A percentile compares a stretch with the other conserved stretches of the same genome.
Conservation (phyloP, 2,797 vertebrate genomes). For the Esox lucius region DNA sequence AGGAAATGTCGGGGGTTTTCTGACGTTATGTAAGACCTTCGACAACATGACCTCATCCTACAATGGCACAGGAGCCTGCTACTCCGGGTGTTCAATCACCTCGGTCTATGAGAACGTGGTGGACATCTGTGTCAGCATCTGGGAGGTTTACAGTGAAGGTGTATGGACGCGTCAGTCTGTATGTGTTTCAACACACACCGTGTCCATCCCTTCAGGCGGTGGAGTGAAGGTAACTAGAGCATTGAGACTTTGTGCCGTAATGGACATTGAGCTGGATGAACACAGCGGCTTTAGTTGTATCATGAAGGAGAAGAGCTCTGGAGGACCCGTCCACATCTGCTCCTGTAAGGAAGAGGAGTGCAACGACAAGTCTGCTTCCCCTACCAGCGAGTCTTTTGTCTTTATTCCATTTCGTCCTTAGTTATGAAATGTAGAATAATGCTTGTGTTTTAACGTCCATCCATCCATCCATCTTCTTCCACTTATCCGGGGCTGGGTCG, state of each 20-base stretch:
- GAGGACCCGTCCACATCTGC: constrained; percentile 81
- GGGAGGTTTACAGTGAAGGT: constrained; percentile 51
- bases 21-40: too few species aligned
- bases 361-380: constrained; percentile 82
- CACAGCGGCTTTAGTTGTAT: constrained; percentile 79
- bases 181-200: background rate
- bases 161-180: constrained; percentile 8
- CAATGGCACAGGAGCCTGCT: constrained; percentile 60
- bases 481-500: too few species aligned
- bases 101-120: constrained; percentile 39
- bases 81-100: constrained; percentile 69
- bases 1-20: too few species aligned
- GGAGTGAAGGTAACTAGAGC: constrained; percentile 77
- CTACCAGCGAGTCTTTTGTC: constrained; percentile 69
- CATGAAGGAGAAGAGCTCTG: constrained; percentile 83
- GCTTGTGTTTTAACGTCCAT: too few species aligned
- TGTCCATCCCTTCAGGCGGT: constrained; percentile 73
- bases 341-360: constrained; percentile 84
- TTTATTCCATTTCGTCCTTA: too few species aligned
- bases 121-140: constrained; percentile 76
- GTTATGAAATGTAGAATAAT: too few species aligned
- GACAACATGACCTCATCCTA: constrained; percentile 47
- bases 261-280: too few species aligned
- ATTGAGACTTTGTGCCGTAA: constrained; percentile 87
- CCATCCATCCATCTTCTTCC: too few species aligned